These are phyloP conservation scores for Leptosomus discolor DNA, from an alignment of 2,113 vertebrate species.

Conservation along the genomic window DNA sequence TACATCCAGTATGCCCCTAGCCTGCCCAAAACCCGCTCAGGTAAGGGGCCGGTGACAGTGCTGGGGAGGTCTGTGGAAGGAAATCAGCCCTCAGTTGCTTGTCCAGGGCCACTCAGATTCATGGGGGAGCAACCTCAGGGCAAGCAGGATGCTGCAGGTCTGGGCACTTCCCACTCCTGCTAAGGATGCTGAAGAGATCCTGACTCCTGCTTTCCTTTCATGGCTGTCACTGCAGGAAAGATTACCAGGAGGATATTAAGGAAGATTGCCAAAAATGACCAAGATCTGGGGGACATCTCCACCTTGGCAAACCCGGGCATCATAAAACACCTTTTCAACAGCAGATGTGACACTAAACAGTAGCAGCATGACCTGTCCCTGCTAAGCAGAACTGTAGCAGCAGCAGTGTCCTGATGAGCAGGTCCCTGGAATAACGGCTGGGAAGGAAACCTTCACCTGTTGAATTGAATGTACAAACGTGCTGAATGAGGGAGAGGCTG, in stretches of 20 bases:
- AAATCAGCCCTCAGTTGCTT: neutral
- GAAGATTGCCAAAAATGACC: conserved; percentile 91
- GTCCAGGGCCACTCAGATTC: neutral
- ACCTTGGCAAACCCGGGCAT: conserved; percentile 88
- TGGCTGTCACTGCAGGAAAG: conserved; percentile 79
- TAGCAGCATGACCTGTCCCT: conserved; percentile 46
- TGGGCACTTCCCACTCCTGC: neutral
- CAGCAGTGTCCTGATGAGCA: neutral
- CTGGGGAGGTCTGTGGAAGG: neutral
- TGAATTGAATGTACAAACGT: neutral
- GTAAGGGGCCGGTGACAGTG: conserved; percentile 59
- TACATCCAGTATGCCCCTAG: conserved; percentile 92
- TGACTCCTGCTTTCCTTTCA: neutral
- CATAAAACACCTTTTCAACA: conserved; percentile 87
- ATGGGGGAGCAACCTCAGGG: neutral
- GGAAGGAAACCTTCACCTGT: neutral
- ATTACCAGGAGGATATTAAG: conserved; percentile 92
- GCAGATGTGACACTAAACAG: conserved; percentile 79
- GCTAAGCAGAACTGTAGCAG: neutral
- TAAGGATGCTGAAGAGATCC: neutral
- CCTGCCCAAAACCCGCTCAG: conserved; percentile 97
- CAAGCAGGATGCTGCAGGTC: neutral
- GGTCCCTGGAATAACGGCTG: neutral
- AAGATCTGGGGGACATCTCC: conserved; percentile 88
- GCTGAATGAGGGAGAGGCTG: neutral